A percentile compares a stretch with the other conserved stretches of the same genome.
Evolutionary conservation across 2,888 invertebrate genomes (phyloP).

Genomic region (Dryomyza anilis): DNA sequence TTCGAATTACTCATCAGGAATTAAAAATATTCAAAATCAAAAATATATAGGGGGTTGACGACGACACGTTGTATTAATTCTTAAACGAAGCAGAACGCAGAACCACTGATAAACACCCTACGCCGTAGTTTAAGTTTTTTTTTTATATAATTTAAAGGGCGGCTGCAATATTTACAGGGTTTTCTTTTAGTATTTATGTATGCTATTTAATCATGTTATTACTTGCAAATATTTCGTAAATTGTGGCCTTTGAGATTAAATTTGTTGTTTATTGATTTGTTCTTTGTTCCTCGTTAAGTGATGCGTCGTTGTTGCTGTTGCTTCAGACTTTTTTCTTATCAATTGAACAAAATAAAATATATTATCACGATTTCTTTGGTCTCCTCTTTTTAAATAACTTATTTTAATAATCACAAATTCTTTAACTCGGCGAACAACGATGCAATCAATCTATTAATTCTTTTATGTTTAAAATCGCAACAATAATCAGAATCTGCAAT

Average conservation of each 20-base stretch:
- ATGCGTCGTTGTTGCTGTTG: no score
- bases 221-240: not conserved
- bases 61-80: not conserved
- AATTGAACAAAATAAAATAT: not conserved
- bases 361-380: not conserved
- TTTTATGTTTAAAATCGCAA: not conserved
- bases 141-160: not conserved
- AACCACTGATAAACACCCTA: not conserved
- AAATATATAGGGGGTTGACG: not conserved
- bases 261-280: not conserved
- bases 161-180: no score
- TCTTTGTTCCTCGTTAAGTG: not conserved
- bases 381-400: not conserved
- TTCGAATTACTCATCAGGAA: conserved; percentile 66
- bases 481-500: not conserved
- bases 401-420: not conserved
- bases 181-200: no score
- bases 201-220: no score
- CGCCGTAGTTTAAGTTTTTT: not conserved
- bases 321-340: not conserved
- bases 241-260: not conserved
- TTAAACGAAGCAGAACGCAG: not conserved
- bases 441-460: not conserved
- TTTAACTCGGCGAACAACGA: no score
- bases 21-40: not conserved